Percentiles rank a stretch among this genome's conserved stretches.
Conservation (phyloP, 2,888 invertebrate species). For the Laspeyria flexula region DNA sequence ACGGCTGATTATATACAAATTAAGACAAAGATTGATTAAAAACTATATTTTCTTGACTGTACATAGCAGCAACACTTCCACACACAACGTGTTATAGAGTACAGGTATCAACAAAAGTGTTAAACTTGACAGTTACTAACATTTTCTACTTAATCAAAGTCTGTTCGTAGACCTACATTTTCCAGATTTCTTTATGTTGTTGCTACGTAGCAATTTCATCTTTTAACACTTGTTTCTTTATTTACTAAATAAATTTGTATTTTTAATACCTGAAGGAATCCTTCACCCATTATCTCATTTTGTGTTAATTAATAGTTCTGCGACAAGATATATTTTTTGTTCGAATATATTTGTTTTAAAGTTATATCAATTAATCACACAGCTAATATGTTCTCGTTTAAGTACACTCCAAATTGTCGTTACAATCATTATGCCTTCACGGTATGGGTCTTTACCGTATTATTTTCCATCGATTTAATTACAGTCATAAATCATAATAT, state of each 20-base stretch:
- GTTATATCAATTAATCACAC: no score
- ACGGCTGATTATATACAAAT: slow-evolving; percentile 21
- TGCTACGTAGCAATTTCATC: slow-evolving; percentile 6
- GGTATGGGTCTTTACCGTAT: slow-evolving; percentile 6
- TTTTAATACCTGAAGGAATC: no score
- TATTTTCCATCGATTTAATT: slow-evolving; percentile 39
- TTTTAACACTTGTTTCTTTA: background rate
- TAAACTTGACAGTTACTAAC: slow-evolving; percentile 25
- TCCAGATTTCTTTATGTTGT: slow-evolving; percentile 27
- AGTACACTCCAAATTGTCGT: background rate
- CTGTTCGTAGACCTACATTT: slow-evolving; percentile 24
- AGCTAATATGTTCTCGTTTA: no score
- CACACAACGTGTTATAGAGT: slow-evolving; percentile 9
- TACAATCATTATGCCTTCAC: slow-evolving; percentile 6
- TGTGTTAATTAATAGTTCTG: slow-evolving; percentile 22
- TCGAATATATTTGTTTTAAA: no score
- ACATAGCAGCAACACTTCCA: slow-evolving; percentile 6
- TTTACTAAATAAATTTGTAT: no score
- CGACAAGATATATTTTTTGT: slow-evolving; percentile 20
- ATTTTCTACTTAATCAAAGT: slow-evolving; percentile 31
- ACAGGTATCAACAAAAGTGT: slow-evolving; percentile 19
- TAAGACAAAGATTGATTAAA: slow-evolving; percentile 25
- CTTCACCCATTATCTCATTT: no score
- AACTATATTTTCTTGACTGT: slow-evolving; percentile 14
- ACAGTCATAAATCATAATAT: slow-evolving; percentile 33